phyloP scores from a whole-genome alignment of 2,113 vertebrate species.

The Epinephelus lanceolatus region DNA sequence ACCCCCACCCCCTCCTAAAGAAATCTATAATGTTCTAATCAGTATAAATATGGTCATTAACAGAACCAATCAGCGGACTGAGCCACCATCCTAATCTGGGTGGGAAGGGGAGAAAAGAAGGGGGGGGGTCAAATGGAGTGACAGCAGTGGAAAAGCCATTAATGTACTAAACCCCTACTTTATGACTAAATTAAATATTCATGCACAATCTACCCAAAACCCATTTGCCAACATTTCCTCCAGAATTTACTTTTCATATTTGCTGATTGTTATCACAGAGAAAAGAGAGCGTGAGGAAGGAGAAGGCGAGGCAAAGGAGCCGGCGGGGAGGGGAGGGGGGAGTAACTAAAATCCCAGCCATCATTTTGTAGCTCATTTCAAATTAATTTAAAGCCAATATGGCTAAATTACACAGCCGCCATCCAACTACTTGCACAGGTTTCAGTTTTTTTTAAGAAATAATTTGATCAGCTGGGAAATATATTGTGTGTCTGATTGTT shows the following conservation, averaged over 20 bases:
- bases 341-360: conserved; percentile 67
- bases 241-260: conserved; percentile 86
- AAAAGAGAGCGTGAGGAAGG: conserved; percentile 35
- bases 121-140: conserved; percentile 56
- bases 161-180: conserved; percentile 80
- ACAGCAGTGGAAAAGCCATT: conserved; percentile 72
- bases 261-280: conserved; percentile 81
- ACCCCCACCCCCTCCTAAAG: conserved; percentile 6
- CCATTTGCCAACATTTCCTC: conserved; percentile 84
- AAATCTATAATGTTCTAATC: conserved; percentile 74
- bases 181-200: conserved; percentile 86
- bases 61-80: conserved; percentile 67
- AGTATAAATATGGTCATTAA: conserved; percentile 79
- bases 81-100: conserved; percentile 55
- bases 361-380: conserved; percentile 82
- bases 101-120: neutral
- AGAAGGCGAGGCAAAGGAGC: neutral
- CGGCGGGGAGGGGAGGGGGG: neutral
- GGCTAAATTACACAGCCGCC: conserved; percentile 73
- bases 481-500: neutral
- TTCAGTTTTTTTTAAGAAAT: conserved; percentile 41
- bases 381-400: conserved; percentile 82
- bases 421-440: conserved; percentile 23
- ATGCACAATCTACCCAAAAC: conserved; percentile 82
- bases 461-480: conserved; percentile 24